Conservation (phyloP, 2,797 vertebrate species). For the Gymnoscopelus microlampas region DNA sequence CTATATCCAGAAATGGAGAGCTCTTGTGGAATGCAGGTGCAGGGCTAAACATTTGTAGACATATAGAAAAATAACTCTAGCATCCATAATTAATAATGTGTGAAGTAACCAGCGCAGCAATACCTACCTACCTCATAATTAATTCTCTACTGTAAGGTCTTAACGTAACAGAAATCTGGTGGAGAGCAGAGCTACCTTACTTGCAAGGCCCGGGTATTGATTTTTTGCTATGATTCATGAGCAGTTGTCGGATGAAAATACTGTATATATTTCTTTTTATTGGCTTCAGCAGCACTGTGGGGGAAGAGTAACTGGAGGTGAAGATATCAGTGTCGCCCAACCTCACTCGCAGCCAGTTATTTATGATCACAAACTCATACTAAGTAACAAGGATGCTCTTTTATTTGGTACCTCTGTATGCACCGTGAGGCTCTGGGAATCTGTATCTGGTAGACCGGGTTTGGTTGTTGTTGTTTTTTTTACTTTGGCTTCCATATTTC, state of each 20-base stretch:
- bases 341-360: constrained; percentile 16
- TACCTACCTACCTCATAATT: constrained; percentile 26
- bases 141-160: constrained; percentile 35
- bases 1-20: too few relatives aligned
- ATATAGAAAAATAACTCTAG: constrained; percentile 18
- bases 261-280: not conserved
- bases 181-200: not conserved
- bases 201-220: constrained; percentile 31
- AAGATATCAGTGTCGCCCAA: constrained; percentile 9
- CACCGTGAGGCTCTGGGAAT: not conserved
- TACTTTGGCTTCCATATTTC: too few relatives aligned
- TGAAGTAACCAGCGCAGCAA: constrained; percentile 53
- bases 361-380: constrained; percentile 14
- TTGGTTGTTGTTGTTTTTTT: too few relatives aligned
- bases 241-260: constrained; percentile 32
- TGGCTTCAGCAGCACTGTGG: not conserved
- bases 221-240: constrained; percentile 37
- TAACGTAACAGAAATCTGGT: constrained; percentile 38
- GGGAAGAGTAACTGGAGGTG: not conserved
- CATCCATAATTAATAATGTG: constrained; percentile 44
- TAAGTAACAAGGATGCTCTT: constrained; percentile 2
- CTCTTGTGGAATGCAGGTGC: too few relatives aligned
- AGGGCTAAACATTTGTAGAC: too few relatives aligned
- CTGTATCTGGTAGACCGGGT: too few relatives aligned
- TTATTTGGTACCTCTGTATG: constrained; percentile 21